Base-by-base conservation (phyloP, 23 tunicate species). In the Halocynthia roretzi region DNA sequence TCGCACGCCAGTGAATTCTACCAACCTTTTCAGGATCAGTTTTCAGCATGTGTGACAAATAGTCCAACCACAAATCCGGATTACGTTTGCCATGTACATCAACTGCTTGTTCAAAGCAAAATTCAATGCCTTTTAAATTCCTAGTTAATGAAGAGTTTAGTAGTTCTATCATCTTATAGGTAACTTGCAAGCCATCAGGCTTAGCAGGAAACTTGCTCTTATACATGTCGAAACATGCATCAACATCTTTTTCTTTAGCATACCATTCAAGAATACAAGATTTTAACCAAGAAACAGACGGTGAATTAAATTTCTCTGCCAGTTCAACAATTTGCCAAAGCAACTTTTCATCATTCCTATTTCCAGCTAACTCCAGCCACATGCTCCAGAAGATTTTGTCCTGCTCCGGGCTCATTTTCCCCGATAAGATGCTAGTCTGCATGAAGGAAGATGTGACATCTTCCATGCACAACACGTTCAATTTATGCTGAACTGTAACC, bases 1-100 rank as follows among this genome's bases (percentile, higher is more conserved):
- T 80, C 49, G 96, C 96, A n/a, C 87, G 65, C 96, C 96, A 89
- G 76, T 83, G 76, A 7, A 89, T 51, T 18, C 61, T 49, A 7
- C 87, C 88, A 21, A 78, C 61, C 19, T 77, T 65, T 6, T 6
- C 50, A 6, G 71, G 77, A 17, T 80, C 77, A 5, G 0, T 15
- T 76, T 77, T 71, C 2, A 76, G 72, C 7, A 55, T 64, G 49
- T 64, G 52, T 23, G 80, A 54, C 20, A 87, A 71, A 62, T 80
- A 89, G 10, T 84, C 64, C 10, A 89, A 44, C 96, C 96, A 89
- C 18, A 89, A 48, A 70, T 80, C 77, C 22, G 83, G 85, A 17
- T 60, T 15, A n/a, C 12, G 18, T 52, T 14, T 7, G 6, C 96
- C 96, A 50, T 83, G 56, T 50, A 52, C 60, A n/a, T 67, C 51